Evolutionary conservation across 2,113 vertebrate genomes (phyloP).

Genomic region (Dasypus novemcinctus): DNA sequence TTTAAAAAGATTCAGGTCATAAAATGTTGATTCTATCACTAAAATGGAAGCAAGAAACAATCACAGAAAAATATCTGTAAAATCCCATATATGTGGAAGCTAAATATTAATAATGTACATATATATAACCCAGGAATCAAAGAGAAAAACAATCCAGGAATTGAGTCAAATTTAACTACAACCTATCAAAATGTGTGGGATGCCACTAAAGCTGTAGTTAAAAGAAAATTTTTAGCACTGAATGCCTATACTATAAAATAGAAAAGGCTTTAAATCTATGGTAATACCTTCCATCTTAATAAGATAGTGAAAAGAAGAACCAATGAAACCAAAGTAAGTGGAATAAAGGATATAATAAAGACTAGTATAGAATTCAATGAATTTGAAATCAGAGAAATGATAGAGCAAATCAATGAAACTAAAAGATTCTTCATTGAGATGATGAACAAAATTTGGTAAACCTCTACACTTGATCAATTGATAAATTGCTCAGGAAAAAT

Average conservation of each 20-base stretch:
- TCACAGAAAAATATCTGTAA: background rate
- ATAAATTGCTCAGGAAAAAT: background rate
- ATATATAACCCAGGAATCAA: background rate
- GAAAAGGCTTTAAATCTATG: background rate
- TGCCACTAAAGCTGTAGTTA: background rate
- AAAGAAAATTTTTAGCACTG: background rate
- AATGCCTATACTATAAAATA: background rate
- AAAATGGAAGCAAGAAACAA: background rate
- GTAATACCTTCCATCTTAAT: background rate
- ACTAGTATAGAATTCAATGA: background rate
- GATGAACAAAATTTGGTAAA: background rate
- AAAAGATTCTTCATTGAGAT: background rate
- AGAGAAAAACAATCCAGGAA: background rate
- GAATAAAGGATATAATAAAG: background rate
- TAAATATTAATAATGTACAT: background rate
- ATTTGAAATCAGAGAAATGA: background rate
- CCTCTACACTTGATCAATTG: background rate
- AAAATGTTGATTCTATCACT: background rate
- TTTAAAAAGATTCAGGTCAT: background rate
- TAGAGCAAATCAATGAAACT: background rate
- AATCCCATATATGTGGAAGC: background rate
- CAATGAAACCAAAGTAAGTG: background rate
- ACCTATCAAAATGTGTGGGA: background rate
- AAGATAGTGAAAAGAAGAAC: background rate
- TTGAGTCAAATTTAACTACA: background rate